Percentiles rank a stretch among this genome's conserved stretches.
These are phyloP conservation scores for Philereme transversata DNA, from an alignment of 2,888 invertebrate genomes.

Conservation along the genomic window DNA sequence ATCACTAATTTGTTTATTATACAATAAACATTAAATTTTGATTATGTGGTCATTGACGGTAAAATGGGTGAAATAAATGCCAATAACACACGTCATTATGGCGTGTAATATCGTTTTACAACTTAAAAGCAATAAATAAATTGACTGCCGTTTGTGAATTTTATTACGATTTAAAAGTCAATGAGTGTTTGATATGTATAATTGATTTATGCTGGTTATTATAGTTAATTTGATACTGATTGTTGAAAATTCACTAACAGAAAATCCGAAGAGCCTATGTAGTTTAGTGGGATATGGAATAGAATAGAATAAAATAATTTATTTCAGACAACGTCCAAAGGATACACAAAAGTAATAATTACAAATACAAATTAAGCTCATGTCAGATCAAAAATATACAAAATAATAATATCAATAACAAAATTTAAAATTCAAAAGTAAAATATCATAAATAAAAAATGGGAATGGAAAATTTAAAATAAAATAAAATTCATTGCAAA, in stretches of 20 bases:
- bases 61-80: conserved; percentile 77
- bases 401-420: too few species aligned
- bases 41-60: conserved; percentile 75
- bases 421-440: too few species aligned
- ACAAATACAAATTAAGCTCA: too few species aligned
- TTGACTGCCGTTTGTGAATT: conserved; percentile 81
- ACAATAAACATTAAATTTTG: conserved; percentile 73
- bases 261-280: too few species aligned
- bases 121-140: conserved; percentile 82
- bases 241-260: conserved; percentile 6
- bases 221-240: conserved; percentile 70
- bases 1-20: conserved; percentile 68
- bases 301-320: too few species aligned
- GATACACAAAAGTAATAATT: too few species aligned
- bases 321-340: too few species aligned
- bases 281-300: too few species aligned
- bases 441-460: too few species aligned
- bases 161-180: conserved; percentile 83
- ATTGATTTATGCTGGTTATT: conserved; percentile 80
- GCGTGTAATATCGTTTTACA: conserved; percentile 82
- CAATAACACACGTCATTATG: conserved; percentile 81
- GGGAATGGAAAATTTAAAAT: too few species aligned
- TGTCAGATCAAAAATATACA: too few species aligned
- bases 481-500: too few species aligned
- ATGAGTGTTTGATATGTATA: conserved; percentile 79